A percentile compares a stretch with the other conserved stretches of the same genome.
phyloP scores from a whole-genome alignment of 1,140 invertebrate species.

The Heterodera schachtii region DNA sequence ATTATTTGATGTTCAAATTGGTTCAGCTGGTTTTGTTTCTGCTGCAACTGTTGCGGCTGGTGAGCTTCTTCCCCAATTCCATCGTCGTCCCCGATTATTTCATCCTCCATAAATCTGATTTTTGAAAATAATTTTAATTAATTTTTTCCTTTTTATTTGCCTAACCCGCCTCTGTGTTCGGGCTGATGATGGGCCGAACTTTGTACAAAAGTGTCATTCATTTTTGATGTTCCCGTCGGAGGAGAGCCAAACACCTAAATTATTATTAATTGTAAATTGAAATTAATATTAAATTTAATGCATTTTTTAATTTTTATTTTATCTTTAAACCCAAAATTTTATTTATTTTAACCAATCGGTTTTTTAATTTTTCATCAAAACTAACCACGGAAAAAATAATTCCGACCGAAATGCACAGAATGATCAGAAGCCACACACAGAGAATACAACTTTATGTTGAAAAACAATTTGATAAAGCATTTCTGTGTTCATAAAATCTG shows the following conservation, averaged over 20 bases:
- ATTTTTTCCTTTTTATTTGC: no score
- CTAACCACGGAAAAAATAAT: conserved; percentile 38
- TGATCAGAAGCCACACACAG: conserved; percentile 42
- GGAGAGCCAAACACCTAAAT: conserved; percentile 29
- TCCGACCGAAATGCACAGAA: conserved; percentile 39
- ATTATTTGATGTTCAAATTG: no score
- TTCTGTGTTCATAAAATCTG: not conserved
- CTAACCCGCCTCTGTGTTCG: not conserved
- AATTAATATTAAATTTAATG: not conserved
- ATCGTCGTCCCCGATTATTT: no score
- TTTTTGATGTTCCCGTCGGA: not conserved
- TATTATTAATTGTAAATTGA: no score
- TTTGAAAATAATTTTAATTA: no score
- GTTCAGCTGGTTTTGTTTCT: no score
- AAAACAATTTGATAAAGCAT: conserved; percentile 8
- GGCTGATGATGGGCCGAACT: not conserved
- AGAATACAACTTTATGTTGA: conserved; percentile 28
- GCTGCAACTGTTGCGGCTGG: no score
- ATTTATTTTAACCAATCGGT: no score
- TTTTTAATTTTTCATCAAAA: no score
- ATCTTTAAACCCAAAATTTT: no score
- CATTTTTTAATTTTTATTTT: not conserved
- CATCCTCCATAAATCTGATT: no score
- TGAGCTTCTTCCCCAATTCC: no score
- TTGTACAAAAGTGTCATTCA: not conserved